phyloP scores from a whole-genome alignment of 2,113 vertebrate species.

The Rana temporaria region DNA sequence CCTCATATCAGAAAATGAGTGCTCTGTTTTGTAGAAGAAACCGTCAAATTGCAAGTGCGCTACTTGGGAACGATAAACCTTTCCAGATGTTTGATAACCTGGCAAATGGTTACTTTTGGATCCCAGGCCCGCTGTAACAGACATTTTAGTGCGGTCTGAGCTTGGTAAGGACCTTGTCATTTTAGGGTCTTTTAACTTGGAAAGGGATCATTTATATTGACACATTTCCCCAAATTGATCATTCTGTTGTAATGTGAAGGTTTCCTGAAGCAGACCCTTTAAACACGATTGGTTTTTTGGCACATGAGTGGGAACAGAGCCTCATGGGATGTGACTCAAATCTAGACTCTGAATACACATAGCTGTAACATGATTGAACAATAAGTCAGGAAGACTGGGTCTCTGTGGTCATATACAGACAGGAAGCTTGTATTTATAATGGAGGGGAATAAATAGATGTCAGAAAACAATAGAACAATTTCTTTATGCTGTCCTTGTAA shows the following conservation, averaged over 20 bases:
- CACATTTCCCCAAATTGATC: not conserved
- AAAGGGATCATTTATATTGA: not conserved
- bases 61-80: too few species aligned
- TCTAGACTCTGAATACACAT: not conserved
- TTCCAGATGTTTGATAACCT: too few species aligned
- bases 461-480: not conserved
- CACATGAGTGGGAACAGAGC: not conserved
- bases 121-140: too few species aligned
- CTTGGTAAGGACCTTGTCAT: too few species aligned
- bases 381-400: conserved; percentile 29
- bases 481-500: too few species aligned
- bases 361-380: conserved; percentile 24
- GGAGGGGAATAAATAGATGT: conserved; percentile 1
- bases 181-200: too few species aligned
- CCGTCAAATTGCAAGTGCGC: too few species aligned
- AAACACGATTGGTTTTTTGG: not conserved
- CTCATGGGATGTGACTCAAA: conserved; percentile 6
- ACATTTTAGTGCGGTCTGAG: too few species aligned
- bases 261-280: not conserved
- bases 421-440: conserved; percentile 29
- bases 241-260: not conserved
- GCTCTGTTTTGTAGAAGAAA: too few species aligned
- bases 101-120: too few species aligned
- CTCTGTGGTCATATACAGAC: not conserved
- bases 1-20: too few species aligned